Conservation (phyloP, 2,797 vertebrate genomes). For the Crypturellus tataupa region DNA sequence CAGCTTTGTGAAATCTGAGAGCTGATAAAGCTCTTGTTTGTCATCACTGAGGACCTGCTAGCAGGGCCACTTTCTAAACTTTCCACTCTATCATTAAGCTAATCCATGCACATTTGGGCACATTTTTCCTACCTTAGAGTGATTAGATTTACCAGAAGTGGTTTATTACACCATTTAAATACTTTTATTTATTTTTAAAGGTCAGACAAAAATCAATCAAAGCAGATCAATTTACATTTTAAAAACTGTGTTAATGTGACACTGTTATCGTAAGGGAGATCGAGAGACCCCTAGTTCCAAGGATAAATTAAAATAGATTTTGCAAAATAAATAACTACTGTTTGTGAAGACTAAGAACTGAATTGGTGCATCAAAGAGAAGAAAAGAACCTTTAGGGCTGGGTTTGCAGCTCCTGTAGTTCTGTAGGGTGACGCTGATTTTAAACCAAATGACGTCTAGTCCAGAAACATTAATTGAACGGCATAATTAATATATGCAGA, state of each 20-base stretch:
- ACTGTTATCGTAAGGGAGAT: neutral
- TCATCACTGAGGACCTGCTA: neutral
- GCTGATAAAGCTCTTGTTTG: neutral
- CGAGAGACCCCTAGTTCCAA: conserved; percentile 12
- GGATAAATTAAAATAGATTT: conserved; percentile 54
- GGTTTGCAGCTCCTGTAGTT: neutral
- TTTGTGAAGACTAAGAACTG: neutral
- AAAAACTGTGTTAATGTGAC: conserved; percentile 52
- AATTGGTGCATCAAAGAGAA: neutral
- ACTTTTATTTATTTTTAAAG: conserved; percentile 61
- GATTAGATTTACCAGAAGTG: neutral
- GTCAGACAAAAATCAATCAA: conserved; percentile 70
- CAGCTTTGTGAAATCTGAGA: neutral
- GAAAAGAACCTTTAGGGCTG: neutral
- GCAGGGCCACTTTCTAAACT: neutral
- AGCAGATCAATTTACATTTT: conserved; percentile 65
- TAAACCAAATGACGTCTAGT: neutral
- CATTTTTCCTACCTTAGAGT: neutral
- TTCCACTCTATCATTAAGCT: conserved; percentile 2
- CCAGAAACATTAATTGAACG: neutral
- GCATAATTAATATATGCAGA: neutral
- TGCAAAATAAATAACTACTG: conserved; percentile 12
- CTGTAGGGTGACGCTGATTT: neutral
- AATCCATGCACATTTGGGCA: neutral
- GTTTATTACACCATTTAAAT: conserved; percentile 48